Evolutionary conservation across 2,113 vertebrate species (phyloP).

Genomic region (Cacatua alba): DNA sequence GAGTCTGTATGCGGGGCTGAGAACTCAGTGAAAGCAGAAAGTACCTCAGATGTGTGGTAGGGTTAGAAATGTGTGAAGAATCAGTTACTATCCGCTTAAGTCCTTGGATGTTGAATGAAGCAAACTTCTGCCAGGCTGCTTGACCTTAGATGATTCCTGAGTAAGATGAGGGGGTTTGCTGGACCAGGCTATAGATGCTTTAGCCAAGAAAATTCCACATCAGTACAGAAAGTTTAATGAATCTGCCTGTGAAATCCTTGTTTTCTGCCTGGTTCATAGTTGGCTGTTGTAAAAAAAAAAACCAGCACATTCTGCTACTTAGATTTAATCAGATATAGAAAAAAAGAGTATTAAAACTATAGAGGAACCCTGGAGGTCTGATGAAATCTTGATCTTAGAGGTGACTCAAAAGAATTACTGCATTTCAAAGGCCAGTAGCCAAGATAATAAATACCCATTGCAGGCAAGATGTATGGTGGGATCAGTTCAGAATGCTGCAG

Average conservation of each 20-base stretch:
- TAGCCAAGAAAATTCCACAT: constrained; percentile 53
- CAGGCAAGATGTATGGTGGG: background rate
- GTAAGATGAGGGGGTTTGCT: constrained; percentile 38
- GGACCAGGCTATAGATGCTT: background rate
- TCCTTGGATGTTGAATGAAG: constrained; percentile 22
- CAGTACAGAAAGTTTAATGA: constrained; percentile 43
- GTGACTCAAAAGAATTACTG: background rate
- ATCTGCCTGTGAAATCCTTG: constrained; percentile 23
- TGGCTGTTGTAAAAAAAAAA: background rate
- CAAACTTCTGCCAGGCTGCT: background rate
- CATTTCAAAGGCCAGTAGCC: background rate
- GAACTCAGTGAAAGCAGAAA: background rate
- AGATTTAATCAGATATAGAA: background rate
- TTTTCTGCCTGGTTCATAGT: background rate
- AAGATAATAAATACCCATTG: background rate
- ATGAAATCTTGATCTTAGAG: background rate
- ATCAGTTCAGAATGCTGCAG: background rate
- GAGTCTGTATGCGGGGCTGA: background rate
- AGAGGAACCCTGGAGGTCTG: background rate
- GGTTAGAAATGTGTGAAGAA: constrained; percentile 48
- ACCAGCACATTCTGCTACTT: background rate
- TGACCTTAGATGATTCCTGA: constrained; percentile 61
- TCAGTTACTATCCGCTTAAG: constrained; percentile 4
- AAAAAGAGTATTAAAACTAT: background rate
- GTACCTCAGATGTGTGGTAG: background rate